phyloP scores from a whole-genome alignment of 2,113 vertebrate species.

The human region GRCh38 chr17:35695501-35696000 shows the following conservation, averaged over 20 bases:
- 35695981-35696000: background rate
- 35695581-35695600: background rate
- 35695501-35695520: background rate
- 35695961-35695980: too few relatives aligned
- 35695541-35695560: too few relatives aligned
- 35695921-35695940: background rate
- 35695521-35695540: background rate
- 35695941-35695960: background rate
- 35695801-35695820: background rate
- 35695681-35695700: background rate
- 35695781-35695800: background rate
- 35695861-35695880: background rate
- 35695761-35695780: background rate
- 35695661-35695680: background rate
- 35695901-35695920: background rate
- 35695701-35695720: constrained; percentile 23
- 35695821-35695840: background rate
- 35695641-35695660: background rate
- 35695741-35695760: background rate
- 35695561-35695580: background rate
- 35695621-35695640: background rate
- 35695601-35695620: background rate
- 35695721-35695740: background rate
- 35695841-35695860: background rate
- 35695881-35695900: too few relatives aligned